Percentiles rank a stretch among this genome's conserved stretches.
Conservation (phyloP, 2,888 invertebrate genomes). For the Drosophila niveifrons region DNA sequence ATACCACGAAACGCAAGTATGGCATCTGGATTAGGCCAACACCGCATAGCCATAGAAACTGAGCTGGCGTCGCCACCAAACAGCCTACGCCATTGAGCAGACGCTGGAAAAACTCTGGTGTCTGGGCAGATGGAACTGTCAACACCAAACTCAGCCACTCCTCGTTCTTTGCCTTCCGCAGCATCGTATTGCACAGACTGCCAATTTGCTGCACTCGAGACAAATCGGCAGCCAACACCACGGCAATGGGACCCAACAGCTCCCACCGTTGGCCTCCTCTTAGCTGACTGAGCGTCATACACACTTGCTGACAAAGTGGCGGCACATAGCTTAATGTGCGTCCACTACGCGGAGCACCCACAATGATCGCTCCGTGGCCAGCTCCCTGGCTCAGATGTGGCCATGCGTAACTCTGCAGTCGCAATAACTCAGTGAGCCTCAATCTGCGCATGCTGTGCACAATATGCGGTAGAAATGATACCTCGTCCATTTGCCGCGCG, state of each 20-base stretch:
- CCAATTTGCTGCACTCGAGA: constrained; percentile 39
- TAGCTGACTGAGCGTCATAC: constrained; percentile 8
- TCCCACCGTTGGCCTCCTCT: not conserved
- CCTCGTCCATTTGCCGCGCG: constrained; percentile 40
- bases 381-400: constrained; percentile 37
- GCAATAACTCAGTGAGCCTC: constrained; percentile 40
- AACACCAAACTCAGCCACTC: constrained; percentile 32
- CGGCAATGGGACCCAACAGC: constrained; percentile 38
- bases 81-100: constrained; percentile 63
- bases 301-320: constrained; percentile 51
- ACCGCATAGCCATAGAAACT: constrained; percentile 46
- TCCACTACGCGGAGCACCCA: constrained; percentile 64
- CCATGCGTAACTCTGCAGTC: constrained; percentile 71
- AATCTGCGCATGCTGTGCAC: constrained; percentile 37
- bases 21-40: constrained; percentile 26
- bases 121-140: constrained; percentile 42
- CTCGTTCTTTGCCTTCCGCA: constrained; percentile 32
- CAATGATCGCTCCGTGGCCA: constrained; percentile 52
- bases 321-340: constrained; percentile 62
- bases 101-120: constrained; percentile 34
- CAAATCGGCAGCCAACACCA: constrained; percentile 53
- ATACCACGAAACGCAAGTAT: constrained; percentile 45
- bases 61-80: constrained; percentile 57
- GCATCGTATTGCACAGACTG: constrained; percentile 36
- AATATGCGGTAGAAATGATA: constrained; percentile 47